Percentiles rank a stretch among this genome's conserved stretches.
These are phyloP conservation scores for Moxostoma hubbsi DNA, from an alignment of 2,797 vertebrate genomes.

Conservation along the genomic window DNA sequence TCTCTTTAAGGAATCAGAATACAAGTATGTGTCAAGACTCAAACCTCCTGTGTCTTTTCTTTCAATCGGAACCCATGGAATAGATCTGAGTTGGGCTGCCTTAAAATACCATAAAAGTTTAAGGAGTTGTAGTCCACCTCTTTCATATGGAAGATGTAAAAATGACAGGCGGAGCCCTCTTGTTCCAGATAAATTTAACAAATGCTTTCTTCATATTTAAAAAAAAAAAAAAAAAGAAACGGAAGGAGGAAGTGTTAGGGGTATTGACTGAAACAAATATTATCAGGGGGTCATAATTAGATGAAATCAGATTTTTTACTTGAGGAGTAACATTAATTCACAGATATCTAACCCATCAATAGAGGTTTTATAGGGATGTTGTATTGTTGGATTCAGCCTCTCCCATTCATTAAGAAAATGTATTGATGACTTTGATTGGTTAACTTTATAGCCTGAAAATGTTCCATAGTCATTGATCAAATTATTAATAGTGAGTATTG, in stretches of 20 bases:
- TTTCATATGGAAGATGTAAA: no score
- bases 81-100: slow-evolving; percentile 20
- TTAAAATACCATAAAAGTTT: neutral
- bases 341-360: neutral
- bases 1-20: no score
- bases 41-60: no score
- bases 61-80: no score
- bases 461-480: neutral
- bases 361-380: neutral
- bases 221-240: no score
- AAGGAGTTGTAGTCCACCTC: no score
- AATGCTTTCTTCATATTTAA: neutral
- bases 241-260: neutral
- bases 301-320: neutral
- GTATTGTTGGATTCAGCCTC: neutral
- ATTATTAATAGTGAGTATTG: slow-evolving; percentile 18
- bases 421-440: neutral
- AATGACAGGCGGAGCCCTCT: neutral
- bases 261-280: slow-evolving; percentile 4
- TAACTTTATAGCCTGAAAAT: neutral
- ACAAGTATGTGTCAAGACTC: no score
- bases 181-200: neutral
- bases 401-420: neutral
- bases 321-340: neutral
- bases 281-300: neutral